Percentiles rank a stretch among this genome's conserved stretches.
These are phyloP conservation scores for Phataginus tricuspis DNA, from an alignment of 2,797 vertebrate genomes.

Conservation along the genomic window DNA sequence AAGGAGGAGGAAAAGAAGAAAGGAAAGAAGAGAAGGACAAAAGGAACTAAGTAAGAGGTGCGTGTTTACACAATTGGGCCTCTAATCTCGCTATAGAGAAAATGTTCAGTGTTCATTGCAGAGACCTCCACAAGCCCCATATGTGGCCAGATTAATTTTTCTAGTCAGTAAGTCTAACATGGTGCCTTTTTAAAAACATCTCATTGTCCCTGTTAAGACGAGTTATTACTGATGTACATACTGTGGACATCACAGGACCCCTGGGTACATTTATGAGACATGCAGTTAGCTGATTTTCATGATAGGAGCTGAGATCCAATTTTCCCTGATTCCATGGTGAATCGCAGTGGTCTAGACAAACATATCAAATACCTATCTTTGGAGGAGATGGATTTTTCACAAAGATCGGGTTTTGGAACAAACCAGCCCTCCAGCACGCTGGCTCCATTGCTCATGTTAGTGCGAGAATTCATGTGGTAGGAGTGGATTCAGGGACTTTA, in stretches of 20 bases:
- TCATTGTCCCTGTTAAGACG: not conserved
- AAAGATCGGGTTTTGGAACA: not conserved
- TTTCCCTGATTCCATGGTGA: not conserved
- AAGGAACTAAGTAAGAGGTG: not conserved
- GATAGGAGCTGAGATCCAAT: not conserved
- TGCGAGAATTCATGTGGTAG: not conserved
- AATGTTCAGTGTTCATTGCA: not conserved
- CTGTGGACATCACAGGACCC: not conserved
- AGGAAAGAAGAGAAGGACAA: not conserved
- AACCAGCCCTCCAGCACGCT: not conserved
- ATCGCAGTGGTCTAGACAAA: not conserved
- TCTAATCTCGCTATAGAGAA: constrained; percentile 57
- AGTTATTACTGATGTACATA: not conserved
- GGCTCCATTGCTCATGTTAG: not conserved
- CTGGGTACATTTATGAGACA: not conserved
- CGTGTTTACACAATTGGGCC: constrained; percentile 58
- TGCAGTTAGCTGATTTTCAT: not conserved
- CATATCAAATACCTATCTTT: not conserved
- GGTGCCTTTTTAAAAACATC: too few species aligned
- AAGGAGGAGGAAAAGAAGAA: not conserved
- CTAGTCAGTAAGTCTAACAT: not conserved
- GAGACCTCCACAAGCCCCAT: not conserved
- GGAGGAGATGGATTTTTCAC: not conserved
- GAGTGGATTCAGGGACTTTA: not conserved
- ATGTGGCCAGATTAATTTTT: not conserved